These are phyloP conservation scores for Mus spicilegus DNA, from an alignment of 2,113 vertebrate species.

Conservation along the genomic window DNA sequence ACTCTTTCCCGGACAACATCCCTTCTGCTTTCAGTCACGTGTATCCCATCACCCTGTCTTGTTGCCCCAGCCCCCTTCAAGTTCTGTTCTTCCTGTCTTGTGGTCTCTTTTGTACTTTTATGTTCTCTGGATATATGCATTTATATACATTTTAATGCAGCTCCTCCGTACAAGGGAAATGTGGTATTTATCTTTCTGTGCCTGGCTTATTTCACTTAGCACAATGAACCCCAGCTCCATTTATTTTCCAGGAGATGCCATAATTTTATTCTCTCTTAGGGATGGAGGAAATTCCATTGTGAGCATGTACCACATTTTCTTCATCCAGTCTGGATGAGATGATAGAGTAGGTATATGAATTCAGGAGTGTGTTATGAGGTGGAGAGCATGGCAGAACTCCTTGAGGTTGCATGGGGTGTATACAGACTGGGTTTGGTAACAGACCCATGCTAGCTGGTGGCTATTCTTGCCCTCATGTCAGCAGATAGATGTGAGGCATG, in stretches of 20 bases:
- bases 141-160: not conserved
- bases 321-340: not conserved
- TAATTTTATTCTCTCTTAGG: not conserved
- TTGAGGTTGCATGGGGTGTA: not conserved
- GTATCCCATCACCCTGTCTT: too few relatives aligned
- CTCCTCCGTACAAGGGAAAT: not conserved
- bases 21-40: not conserved
- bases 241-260: not conserved
- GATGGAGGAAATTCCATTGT: not conserved
- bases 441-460: not conserved
- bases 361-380: not conserved
- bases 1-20: not conserved
- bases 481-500: not conserved
- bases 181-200: not conserved
- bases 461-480: not conserved
- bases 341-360: not conserved
- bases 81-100: not conserved
- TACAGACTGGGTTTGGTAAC: not conserved
- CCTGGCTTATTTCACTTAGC: not conserved
- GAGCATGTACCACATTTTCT: not conserved
- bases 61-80: not conserved
- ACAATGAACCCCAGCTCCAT: not conserved
- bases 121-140: not conserved
- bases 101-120: not conserved
- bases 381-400: not conserved